Base-by-base conservation (phyloP, 2,113 vertebrate genomes). In the Lates calcarifer region DNA sequence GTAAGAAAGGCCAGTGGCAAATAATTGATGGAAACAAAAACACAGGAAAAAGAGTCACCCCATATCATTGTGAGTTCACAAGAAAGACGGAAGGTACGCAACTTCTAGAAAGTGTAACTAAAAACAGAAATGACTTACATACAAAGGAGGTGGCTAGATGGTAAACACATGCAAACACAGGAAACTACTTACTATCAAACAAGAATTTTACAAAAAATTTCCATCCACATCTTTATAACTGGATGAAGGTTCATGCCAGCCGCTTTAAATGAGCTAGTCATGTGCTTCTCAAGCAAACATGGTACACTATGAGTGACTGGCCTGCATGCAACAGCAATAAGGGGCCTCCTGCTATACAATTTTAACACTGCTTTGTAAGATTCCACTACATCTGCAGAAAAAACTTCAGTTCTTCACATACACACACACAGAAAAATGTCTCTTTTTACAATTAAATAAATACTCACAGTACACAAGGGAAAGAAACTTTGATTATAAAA, bases 11-110 rank as follows among this genome's bases (percentile, higher is more conserved):
- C 49, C 49, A 70, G 56, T 45, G 2, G 82, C 63, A 87, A 93
- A 92, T 93, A 63, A 92, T 90, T 90, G 63, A 91, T 84, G 60
- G 20, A 24, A 90, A 89, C 85, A 68, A 86, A 89, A 92, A 91
- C 85, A 88, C 6, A 14, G 20, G 28, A 3, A 43, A 76, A 74
- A 66, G 20, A 61, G 70, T 84, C 81, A 85, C 70, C 60, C 10
- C 45, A 43, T 47, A 66, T 74, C 58, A 51, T 6, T 58, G 37
- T 33, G 49, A 31, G 72, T 71, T 63, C 41, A 84, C 20, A 11
- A 62, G 63, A 45, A 64, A 53, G 57, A 56, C 49, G 29, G 39
- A 66, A 76, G 51, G 72, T 57, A 74, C 39, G 24, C 31, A 24
- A 14, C 5, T 53, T 56, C n/a, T 70, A 55, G 2, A 83, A 87